A percentile compares a stretch with the other conserved stretches of the same genome.
Conservation (phyloP, 2,888 invertebrate genomes). For the Phaonia tiefii region DNA sequence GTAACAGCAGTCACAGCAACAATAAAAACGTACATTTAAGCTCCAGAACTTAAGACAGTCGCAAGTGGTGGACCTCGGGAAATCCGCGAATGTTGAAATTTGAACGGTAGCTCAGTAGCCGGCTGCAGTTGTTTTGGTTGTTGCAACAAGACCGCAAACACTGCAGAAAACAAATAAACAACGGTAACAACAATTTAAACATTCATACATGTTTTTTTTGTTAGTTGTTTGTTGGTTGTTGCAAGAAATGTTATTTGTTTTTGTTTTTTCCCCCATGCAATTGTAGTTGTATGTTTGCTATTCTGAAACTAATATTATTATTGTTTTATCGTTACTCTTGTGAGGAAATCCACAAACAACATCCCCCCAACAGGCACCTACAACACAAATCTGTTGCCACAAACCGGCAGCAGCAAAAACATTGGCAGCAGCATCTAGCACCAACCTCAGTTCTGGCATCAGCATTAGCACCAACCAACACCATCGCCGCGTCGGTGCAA, state of each 20-base stretch:
- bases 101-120: background rate
- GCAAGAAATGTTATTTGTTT: background rate
- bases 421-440: background rate
- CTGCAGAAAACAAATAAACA: conserved; percentile 1
- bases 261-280: no score
- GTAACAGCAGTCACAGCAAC: no score
- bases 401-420: background rate
- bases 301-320: conserved; percentile 10
- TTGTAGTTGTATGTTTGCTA: background rate
- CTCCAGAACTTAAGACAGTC: background rate
- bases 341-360: background rate
- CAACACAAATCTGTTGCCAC: background rate
- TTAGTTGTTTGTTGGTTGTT: background rate
- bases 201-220: background rate
- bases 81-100: background rate
- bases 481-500: background rate
- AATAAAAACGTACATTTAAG: background rate
- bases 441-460: background rate
- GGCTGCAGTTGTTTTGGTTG: background rate
- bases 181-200: conserved; percentile 16
- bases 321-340: background rate
- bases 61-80: background rate
- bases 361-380: background rate
- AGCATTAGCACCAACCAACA: background rate
- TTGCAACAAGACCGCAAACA: conserved; percentile 8